Percentiles rank a stretch among this genome's conserved stretches.
phyloP scores from a whole-genome alignment of 2,113 vertebrate species.

The Helogale parvula region DNA sequence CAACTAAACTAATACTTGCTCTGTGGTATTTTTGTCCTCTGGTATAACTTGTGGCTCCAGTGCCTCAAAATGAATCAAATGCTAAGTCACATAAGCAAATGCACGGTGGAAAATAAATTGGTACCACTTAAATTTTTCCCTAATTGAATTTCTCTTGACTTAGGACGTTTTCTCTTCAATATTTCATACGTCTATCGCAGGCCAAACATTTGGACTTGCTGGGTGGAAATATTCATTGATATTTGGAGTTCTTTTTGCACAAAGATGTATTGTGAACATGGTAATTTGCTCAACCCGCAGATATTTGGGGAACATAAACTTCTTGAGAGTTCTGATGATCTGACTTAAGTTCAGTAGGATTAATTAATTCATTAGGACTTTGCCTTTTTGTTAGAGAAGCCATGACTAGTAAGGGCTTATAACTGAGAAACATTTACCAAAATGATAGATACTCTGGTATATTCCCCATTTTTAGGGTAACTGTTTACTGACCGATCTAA shows the following conservation, averaged over 20 bases:
- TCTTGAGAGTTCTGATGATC: neutral
- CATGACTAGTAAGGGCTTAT: neutral
- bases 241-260: neutral
- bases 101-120: neutral
- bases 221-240: neutral
- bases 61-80: conserved; percentile 12
- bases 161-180: conserved; percentile 14
- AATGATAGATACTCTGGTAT: neutral
- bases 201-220: neutral
- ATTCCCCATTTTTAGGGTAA: neutral
- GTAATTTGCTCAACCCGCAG: neutral
- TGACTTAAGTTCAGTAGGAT: neutral
- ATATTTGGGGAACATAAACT: neutral
- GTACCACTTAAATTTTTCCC: neutral
- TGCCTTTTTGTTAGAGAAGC: neutral
- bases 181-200: neutral
- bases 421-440: neutral
- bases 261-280: neutral
- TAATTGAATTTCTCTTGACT: neutral
- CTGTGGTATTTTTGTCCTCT: neutral
- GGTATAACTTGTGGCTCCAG: neutral
- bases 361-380: conserved; percentile 18
- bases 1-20: neutral
- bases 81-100: neutral
- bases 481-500: neutral